Base-by-base conservation (phyloP, 2,113 vertebrate genomes). In the Gymnocephalus cernua region DNA sequence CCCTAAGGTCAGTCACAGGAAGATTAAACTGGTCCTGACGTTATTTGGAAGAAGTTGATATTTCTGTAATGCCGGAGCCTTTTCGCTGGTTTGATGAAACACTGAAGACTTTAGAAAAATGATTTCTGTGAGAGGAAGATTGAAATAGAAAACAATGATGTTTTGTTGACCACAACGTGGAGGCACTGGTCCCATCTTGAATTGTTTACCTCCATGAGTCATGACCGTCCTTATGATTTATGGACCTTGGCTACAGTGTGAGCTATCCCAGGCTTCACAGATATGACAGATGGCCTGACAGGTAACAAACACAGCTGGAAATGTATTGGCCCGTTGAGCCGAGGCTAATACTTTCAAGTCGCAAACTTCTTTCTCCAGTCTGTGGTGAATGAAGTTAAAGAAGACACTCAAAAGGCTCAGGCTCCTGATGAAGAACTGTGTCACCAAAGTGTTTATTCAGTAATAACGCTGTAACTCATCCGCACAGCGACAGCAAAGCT, bases 131-230 rank as follows among this genome's bases (percentile, higher is more conserved):
- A 68, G 71, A 79, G 57, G 77, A 53, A 75, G 65, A 29, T 65
- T 47, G 79, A 84, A 84, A 74, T 54, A 83, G 74, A 85, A 87
- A 91, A 86, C 86, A 76, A 88, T 80, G 79, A 79, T 79, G 75
- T 83, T 73, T 89, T 88, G 68, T 88, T 84, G 87, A 47, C 80
- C 76, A 63, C 82, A 54, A 77, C 82, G 64, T 62, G 74, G 84
- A 74, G 56, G 72, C 77, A 0, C 63, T 2, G 59, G 75, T 73
- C 74, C 77, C 80, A 64, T 82, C 79, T 76, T 54, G 81, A 84
- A 87, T 84, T 91, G 89, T 91, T 91, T 87, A 87, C 89, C 84
- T 73, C 72, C 74, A 6, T 67, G 82, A 88, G 75, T 89, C 88
- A 65, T 35, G 82, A 66, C 70, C 23, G 67, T 79, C 74, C 74